These are phyloP conservation scores for Cremastinae sp. DNA, from an alignment of 2,888 invertebrate species.

Conservation along the genomic window DNA sequence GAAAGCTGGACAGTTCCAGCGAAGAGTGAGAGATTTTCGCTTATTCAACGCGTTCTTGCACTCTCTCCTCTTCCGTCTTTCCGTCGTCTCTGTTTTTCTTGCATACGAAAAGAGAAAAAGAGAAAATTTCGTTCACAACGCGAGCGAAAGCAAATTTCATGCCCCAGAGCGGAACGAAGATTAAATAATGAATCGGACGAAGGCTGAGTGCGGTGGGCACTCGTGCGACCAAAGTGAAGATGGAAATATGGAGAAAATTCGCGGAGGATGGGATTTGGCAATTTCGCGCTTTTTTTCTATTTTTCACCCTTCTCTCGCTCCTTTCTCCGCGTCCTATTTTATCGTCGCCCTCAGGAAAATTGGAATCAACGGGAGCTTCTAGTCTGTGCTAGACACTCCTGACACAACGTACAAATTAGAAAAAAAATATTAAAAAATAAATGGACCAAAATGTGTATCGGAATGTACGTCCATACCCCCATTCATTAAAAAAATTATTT, in stretches of 20 bases:
- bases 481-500: no score
- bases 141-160: conserved; percentile 54
- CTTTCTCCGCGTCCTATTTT: conserved; percentile 3
- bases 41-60: conserved; percentile 31
- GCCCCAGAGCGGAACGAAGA: conserved; percentile 59
- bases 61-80: neutral
- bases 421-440: neutral
- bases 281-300: conserved; percentile 35
- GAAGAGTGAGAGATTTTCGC: conserved; percentile 31
- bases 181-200: conserved; percentile 59
- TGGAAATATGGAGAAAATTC: conserved; percentile 50
- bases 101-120: neutral
- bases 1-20: conserved; percentile 45
- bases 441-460: no score
- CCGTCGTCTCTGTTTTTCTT: neutral
- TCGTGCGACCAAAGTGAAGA: conserved; percentile 43
- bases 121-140: conserved; percentile 39
- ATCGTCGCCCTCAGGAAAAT: conserved; percentile 27
- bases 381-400: conserved; percentile 5
- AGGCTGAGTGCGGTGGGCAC: conserved; percentile 30
- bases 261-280: conserved; percentile 20
- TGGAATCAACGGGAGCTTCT: conserved; percentile 20
- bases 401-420: conserved; percentile 4
- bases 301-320: neutral
- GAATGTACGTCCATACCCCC: no score